Evolutionary conservation across 2,888 invertebrate genomes (phyloP).

Genomic region (Cephus nigrinus): DNA sequence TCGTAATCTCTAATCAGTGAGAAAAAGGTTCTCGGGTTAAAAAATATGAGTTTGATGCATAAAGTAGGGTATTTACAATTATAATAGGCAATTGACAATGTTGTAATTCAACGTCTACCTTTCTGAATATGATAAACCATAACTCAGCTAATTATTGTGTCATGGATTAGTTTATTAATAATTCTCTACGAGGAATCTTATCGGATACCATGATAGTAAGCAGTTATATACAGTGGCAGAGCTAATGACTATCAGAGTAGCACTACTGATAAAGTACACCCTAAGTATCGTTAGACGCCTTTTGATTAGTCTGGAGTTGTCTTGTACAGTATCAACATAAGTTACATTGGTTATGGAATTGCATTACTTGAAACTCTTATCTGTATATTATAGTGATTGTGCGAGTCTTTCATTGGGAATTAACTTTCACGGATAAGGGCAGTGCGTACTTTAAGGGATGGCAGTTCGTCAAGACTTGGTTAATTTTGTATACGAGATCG

Average conservation of each 20-base stretch:
- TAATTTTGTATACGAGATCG: background rate
- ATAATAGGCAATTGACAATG: background rate
- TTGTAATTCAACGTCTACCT: background rate
- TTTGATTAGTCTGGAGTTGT: background rate
- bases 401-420: background rate
- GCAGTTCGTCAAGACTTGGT: background rate
- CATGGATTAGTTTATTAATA: constrained; percentile 32
- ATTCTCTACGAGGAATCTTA: constrained; percentile 26
- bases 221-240: background rate
- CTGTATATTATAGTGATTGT: background rate
- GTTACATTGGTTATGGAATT: background rate
- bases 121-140: background rate
- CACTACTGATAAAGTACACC: background rate
- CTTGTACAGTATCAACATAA: background rate
- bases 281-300: background rate
- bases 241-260: background rate
- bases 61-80: background rate
- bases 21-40: constrained; percentile 27
- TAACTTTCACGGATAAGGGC: background rate
- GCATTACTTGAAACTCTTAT: background rate
- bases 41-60: background rate
- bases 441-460: background rate
- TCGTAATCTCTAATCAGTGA: background rate
- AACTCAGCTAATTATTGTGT: background rate
- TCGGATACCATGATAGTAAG: background rate